Base-by-base conservation (phyloP, 23 tunicate genomes). In the Trididemnum nubilum region DNA sequence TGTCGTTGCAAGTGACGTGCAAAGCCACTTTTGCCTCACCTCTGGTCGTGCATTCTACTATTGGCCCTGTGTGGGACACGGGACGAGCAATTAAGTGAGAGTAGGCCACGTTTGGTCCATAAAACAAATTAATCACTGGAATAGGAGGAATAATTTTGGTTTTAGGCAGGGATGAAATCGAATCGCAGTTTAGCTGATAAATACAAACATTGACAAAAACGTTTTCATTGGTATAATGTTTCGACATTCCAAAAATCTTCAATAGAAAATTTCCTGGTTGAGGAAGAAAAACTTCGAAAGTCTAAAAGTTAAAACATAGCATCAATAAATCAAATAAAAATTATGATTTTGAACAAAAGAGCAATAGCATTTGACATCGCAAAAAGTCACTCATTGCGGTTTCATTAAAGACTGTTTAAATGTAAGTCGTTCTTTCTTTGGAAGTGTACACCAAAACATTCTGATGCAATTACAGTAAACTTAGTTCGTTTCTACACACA, bases 21-120 rank as follows among this genome's bases (percentile, higher is more conserved):
- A 88, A 19, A 9, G 73, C 79, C 0, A 89, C 70, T 33, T 85
- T 72, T 1, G 95, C 95, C 70, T 83, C 95, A 29, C 95, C 95
- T 5, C 73, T 65, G 38, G 26, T 35, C 34, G 78, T 87, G 63
- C 95, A 89, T 33, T 77, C 76, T n/a, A 89, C 76, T 3, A 89
- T 38, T 0, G 95, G 88, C 1, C 93, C 87, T 1, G 64, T 37
- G 39, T 88, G 93, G 0, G 75, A 52, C 29, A 74, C n/a, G 3
- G 93, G 78, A 35, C 39, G 23, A 1, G 85, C 72, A 2, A 35
- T 67, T 2, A 52, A 2, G 0, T 50, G 72, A 4, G 31, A 36
- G 26, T 15, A 5, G 12, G 23, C 33, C 2, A 49, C 51, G 7
- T 39, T 61, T 27, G 88, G 95, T 0, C 95, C 95, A 74, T 72